Conservation (phyloP, 2,888 invertebrate genomes). For the Morpho deidamia region DNA sequence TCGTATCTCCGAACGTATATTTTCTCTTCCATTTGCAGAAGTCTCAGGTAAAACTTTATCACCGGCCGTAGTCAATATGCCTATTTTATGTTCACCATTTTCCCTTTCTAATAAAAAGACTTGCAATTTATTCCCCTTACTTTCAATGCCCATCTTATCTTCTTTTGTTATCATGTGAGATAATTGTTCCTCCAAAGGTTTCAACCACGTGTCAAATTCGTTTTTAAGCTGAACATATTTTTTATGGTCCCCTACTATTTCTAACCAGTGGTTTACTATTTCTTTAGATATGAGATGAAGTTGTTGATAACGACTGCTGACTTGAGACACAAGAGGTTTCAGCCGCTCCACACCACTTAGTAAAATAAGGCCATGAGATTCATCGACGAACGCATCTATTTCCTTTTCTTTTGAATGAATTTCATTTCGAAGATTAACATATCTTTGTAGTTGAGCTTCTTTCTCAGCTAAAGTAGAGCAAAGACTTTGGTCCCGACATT, state of each 20-base stretch:
- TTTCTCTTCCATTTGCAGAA: conserved; percentile 93
- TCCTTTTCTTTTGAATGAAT: conserved; percentile 89
- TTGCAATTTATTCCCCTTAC: conserved; percentile 83
- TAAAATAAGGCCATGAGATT: conserved; percentile 91
- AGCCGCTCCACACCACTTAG: conserved; percentile 90
- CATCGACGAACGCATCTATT: conserved; percentile 93
- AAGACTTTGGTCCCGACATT: conserved; percentile 91
- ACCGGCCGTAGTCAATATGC: conserved; percentile 85
- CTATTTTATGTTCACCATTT: conserved; percentile 88
- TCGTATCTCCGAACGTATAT: conserved; percentile 90
- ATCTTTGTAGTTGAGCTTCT: conserved; percentile 83
- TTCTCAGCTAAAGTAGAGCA: conserved; percentile 91
- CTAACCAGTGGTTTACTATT: conserved; percentile 90
- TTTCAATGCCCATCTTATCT: conserved; percentile 81
- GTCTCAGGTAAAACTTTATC: conserved; percentile 96
- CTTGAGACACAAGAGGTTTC: conserved; percentile 91
- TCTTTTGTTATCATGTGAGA: conserved; percentile 82
- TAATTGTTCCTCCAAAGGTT: conserved; percentile 83
- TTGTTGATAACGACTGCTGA: conserved; percentile 91
- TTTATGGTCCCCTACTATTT: conserved; percentile 89
- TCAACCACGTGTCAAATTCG: conserved; percentile 87
- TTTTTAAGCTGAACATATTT: conserved; percentile 86
- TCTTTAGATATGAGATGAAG: conserved; percentile 90
- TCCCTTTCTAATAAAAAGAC: conserved; percentile 88
- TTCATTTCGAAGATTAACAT: conserved; percentile 85